Percentiles rank a stretch among this genome's conserved stretches.
Conservation (phyloP, 2,888 invertebrate species). For the Daptonema setosum region DNA sequence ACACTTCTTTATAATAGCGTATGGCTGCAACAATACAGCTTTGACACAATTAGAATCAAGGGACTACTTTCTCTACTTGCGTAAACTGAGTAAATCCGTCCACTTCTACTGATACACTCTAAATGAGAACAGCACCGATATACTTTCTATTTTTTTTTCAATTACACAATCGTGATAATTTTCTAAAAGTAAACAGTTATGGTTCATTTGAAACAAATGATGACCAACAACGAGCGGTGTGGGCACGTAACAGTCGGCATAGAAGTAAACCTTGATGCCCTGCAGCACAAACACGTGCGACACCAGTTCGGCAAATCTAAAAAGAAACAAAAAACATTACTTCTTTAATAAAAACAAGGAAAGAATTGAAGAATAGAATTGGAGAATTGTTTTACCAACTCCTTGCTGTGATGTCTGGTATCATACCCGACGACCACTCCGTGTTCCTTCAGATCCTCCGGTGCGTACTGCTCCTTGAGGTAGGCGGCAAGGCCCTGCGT, state of each 20-base stretch:
- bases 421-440: conserved; percentile 78
- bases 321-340: too few species aligned
- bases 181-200: neutral
- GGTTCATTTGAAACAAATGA: neutral
- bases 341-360: too few species aligned
- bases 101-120: too few species aligned
- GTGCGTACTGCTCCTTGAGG: conserved; percentile 40
- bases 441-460: conserved; percentile 36
- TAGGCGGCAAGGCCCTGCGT: conserved; percentile 60
- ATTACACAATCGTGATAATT: too few species aligned
- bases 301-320: conserved; percentile 69
- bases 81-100: too few species aligned
- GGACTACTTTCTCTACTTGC: too few species aligned
- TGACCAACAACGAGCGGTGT: conserved; percentile 57
- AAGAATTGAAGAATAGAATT: too few species aligned
- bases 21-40: conserved; percentile 38
- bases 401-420: conserved; percentile 68
- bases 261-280: conserved; percentile 57
- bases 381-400: conserved; percentile 35
- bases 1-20: conserved; percentile 47
- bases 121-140: too few species aligned
- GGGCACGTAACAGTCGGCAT: conserved; percentile 53
- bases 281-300: conserved; percentile 56
- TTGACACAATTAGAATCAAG: conserved; percentile 4
- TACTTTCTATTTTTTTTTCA: too few species aligned